phyloP scores from a whole-genome alignment of 2,888 invertebrate genomes.

The Luperina testacea region DNA sequence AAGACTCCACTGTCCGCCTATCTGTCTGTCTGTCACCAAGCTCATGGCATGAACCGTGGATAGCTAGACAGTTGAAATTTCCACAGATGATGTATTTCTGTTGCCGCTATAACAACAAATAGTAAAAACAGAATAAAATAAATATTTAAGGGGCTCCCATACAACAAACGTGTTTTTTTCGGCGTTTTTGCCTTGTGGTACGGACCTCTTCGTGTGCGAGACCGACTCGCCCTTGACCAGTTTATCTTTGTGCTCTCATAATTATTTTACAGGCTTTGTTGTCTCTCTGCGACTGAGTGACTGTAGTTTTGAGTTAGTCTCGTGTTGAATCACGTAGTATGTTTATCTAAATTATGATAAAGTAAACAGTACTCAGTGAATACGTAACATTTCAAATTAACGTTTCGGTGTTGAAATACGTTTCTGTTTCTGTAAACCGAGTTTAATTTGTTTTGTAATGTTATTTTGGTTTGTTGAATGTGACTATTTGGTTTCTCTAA shows the following conservation, averaged over 20 bases:
- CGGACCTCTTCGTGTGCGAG: no score
- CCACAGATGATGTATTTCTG: no score
- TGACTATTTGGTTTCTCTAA: slow-evolving; percentile 14
- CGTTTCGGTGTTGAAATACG: slow-evolving; percentile 38
- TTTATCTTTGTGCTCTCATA: slow-evolving; percentile 67
- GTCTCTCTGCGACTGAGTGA: slow-evolving; percentile 44
- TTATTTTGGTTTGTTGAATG: slow-evolving; percentile 22
- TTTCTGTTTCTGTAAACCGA: slow-evolving; percentile 29
- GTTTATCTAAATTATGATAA: slow-evolving; percentile 63
- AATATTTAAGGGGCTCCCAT: no score
- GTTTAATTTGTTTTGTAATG: slow-evolving; percentile 40
- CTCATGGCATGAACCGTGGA: no score
- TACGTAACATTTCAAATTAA: slow-evolving; percentile 53
- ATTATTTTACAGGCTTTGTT: slow-evolving; percentile 72
- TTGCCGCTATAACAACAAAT: no score
- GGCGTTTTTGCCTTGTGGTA: no score
- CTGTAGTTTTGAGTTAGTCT: slow-evolving; percentile 39
- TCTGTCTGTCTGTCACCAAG: no score
- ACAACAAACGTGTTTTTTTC: no score
- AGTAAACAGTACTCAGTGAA: slow-evolving; percentile 53
- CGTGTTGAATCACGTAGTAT: slow-evolving; percentile 48
- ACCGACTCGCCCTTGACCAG: no score
- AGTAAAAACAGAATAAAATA: no score
- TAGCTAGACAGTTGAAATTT: no score
- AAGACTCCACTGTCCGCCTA: no score